Base-by-base conservation (phyloP, 1,140 invertebrate genomes). In the Chlorops oryzae region DNA sequence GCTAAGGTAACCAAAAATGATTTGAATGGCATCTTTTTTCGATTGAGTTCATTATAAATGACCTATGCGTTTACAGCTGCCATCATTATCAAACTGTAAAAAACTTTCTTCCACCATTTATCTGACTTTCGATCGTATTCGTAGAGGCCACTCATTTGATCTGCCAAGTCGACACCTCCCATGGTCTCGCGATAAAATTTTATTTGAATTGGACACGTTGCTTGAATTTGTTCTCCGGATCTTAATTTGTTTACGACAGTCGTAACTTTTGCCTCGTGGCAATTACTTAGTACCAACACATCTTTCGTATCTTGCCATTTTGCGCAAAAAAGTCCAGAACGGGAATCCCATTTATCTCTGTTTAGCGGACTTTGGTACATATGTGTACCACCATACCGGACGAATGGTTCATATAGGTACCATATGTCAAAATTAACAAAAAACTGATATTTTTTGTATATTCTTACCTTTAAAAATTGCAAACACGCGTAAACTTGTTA, bases 141-240 rank as follows among this genome's bases (percentile, higher is more conserved):
- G 37, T 58, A 59, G 18, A 46, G 49, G 17, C 27, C 27, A 50
- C 49, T 32, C 34, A 54, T 45, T 47, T 59, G 55, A 40, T 64
- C 58, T 5, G 58, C 54, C 35, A 50, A 51, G 45, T 62, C 62
- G 15, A 65, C 59, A 17, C 47, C 61, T 37, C 53, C 59, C 58
- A 65, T 61, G n/a, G 57, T 43, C 21, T 52, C 37, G 21, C 61
- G 57, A 49, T 63, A 68, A 54, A 67, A 64, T 35, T 51, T 52
- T 18, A 67, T 52, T 5, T 58, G 55, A 54, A 55, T 45, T 41
- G 68, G 63, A 47, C 63, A 61, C 28, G 23, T 24, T 17, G 45
- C 28, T 40, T 28, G 1, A 35, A 48, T 12, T 47, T 47, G 28
- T 53, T 52, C 27, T 12, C 59, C 60, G 38, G 49, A 44, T 58